Percentiles rank a stretch among this genome's conserved stretches.
Evolutionary conservation across 2,113 vertebrate species (phyloP).

Genomic region (Elephas maximus): DNA sequence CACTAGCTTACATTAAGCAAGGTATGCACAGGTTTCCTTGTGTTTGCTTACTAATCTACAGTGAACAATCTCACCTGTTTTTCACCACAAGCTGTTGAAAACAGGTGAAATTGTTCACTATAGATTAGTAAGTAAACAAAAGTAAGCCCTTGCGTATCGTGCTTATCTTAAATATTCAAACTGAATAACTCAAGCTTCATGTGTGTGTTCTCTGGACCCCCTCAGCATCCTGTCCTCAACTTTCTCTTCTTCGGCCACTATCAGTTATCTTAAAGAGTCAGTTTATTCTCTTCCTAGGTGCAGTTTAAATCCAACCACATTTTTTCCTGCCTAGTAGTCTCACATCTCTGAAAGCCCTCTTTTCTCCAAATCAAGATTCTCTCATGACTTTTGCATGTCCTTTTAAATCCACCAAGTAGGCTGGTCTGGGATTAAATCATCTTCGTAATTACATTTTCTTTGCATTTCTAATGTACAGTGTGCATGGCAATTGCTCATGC

Average conservation of each 20-base stretch:
- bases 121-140: too few relatives aligned
- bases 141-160: too few relatives aligned
- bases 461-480: conserved; percentile 78
- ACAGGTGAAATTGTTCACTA: too few relatives aligned
- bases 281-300: neutral
- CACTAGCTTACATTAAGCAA: too few relatives aligned
- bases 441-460: conserved; percentile 73
- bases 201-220: neutral
- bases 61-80: too few relatives aligned
- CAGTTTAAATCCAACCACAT: neutral
- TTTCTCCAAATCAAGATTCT: conserved; percentile 46
- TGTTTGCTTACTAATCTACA: too few relatives aligned
- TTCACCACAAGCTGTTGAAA: too few relatives aligned
- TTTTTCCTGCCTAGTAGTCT: neutral
- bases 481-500: conserved; percentile 72
- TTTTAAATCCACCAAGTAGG: conserved; percentile 70
- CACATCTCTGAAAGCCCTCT: neutral
- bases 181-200: neutral
- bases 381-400: conserved; percentile 41
- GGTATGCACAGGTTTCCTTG: too few relatives aligned
- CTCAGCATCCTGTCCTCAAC: neutral
- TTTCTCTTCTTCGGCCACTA: neutral
- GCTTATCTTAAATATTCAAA: too few relatives aligned
- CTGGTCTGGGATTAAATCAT: conserved; percentile 73
- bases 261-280: neutral